These are phyloP conservation scores for Tipula confusa DNA, from an alignment of 2,888 invertebrate genomes.

Conservation along the genomic window DNA sequence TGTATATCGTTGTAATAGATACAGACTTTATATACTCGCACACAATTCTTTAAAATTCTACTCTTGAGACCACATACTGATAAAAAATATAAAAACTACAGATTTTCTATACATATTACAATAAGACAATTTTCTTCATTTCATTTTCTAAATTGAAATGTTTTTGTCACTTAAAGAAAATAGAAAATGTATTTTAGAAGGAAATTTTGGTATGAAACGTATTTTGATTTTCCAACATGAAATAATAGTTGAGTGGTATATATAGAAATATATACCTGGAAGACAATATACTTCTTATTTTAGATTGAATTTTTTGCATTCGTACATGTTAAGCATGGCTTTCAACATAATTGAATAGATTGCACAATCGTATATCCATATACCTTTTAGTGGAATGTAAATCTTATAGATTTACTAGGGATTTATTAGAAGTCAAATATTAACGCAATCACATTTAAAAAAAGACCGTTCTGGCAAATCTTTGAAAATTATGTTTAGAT, in stretches of 20 bases:
- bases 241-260: neutral
- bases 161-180: slow-evolving; percentile 16
- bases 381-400: no score
- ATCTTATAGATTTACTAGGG: no score
- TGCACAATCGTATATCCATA: no score
- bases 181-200: slow-evolving; percentile 6
- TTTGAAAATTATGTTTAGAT: no score
- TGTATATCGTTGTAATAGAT: neutral
- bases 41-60: neutral
- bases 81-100: neutral
- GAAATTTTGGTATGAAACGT: neutral
- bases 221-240: neutral
- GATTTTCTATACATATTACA: neutral
- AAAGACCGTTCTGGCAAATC: no score
- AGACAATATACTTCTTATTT: neutral
- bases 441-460: no score
- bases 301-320: neutral
- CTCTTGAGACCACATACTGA: neutral
- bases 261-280: neutral
- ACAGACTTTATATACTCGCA: neutral
- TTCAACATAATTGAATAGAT: no score
- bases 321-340: no score
- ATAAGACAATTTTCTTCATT: slow-evolving; percentile 1
- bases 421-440: no score
- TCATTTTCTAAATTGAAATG: slow-evolving; percentile 1